Conservation (phyloP, 1,140 invertebrate species). For the Pseudachorutes palmiensis region DNA sequence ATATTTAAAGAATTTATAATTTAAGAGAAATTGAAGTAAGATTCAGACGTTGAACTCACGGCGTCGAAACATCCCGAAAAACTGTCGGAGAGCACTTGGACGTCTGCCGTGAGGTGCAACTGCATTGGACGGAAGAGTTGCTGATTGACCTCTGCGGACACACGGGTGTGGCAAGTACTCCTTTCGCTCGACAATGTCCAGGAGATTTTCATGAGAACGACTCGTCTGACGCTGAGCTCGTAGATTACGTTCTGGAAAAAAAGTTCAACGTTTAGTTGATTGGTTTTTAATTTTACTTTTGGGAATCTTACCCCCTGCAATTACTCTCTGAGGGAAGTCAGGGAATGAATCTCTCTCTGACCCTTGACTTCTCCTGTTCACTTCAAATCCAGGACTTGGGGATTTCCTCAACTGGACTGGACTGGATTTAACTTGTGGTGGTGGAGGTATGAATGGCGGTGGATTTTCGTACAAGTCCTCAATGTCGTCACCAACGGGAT, state of each 20-base stretch:
- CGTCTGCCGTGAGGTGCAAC: slow-evolving; percentile 26
- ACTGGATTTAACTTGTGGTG: slow-evolving; percentile 14
- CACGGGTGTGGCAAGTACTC: neutral
- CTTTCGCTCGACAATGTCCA: slow-evolving; percentile 8
- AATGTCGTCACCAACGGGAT: neutral
- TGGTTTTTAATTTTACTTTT: too few relatives aligned
- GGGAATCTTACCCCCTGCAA: neutral
- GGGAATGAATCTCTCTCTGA: neutral
- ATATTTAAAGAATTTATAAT: neutral
- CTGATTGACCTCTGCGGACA: slow-evolving; percentile 24
- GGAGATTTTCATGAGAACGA: slow-evolving; percentile 33
- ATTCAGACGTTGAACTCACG: neutral
- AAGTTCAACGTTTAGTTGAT: neutral
- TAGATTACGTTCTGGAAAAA: slow-evolving; percentile 11
- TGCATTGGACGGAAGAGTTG: slow-evolving; percentile 33
- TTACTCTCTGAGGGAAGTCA: neutral
- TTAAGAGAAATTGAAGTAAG: neutral
- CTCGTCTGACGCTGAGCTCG: slow-evolving; percentile 21
- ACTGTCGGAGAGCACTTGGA: slow-evolving; percentile 26
- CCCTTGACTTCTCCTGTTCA: neutral
- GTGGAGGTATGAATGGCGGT: slow-evolving; percentile 26
- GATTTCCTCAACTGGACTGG: neutral
- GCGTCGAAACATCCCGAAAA: slow-evolving; percentile 7
- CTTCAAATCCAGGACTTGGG: too few relatives aligned
- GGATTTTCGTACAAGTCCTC: slow-evolving; percentile 27